A percentile compares a stretch with the other conserved stretches of the same genome.
phyloP scores from a whole-genome alignment of 2,797 vertebrate species.

The Natrix natrix region DNA sequence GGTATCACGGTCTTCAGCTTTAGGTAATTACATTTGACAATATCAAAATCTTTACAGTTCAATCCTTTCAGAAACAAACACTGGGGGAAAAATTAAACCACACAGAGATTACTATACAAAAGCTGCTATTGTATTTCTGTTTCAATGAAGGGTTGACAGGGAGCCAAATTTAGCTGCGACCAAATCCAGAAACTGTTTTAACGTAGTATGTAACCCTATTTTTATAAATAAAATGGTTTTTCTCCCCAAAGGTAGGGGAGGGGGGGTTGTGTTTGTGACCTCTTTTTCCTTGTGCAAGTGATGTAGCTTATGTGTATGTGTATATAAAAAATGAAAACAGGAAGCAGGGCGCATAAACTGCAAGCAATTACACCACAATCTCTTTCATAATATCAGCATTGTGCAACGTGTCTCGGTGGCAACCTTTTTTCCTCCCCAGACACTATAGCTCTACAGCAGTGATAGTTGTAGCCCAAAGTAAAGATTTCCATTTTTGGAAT shows the following conservation, averaged over 20 bases:
- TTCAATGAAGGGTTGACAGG: slow-evolving; percentile 2
- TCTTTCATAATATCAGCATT: neutral
- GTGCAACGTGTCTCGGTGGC: neutral
- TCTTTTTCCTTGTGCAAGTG: slow-evolving; percentile 15
- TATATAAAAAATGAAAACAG: slow-evolving; percentile 58
- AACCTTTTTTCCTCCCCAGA: neutral
- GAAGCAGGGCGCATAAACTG: slow-evolving; percentile 28
- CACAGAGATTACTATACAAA: neutral
- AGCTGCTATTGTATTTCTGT: slow-evolving; percentile 27
- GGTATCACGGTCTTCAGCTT: neutral
- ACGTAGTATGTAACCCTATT: slow-evolving; percentile 26
- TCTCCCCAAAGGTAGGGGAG: neutral
- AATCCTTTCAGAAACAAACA: slow-evolving; percentile 32
- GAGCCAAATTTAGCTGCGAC: slow-evolving; percentile 37
- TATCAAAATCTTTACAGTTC: slow-evolving; percentile 33
- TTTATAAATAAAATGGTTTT: neutral
- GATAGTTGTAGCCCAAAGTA: neutral
- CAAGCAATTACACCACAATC: slow-evolving; percentile 42
- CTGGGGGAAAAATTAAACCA: slow-evolving; percentile 34
- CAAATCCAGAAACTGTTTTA: slow-evolving; percentile 39
- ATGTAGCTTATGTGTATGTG: slow-evolving; percentile 54
- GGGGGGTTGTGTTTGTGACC: slow-evolving; percentile 9
- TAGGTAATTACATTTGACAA: slow-evolving; percentile 46
- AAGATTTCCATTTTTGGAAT: neutral
- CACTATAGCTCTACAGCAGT: neutral